A percentile compares a stretch with the other conserved stretches of the same genome.
Conservation (phyloP, 2,113 vertebrate genomes). For the Pachyramphus minor region DNA sequence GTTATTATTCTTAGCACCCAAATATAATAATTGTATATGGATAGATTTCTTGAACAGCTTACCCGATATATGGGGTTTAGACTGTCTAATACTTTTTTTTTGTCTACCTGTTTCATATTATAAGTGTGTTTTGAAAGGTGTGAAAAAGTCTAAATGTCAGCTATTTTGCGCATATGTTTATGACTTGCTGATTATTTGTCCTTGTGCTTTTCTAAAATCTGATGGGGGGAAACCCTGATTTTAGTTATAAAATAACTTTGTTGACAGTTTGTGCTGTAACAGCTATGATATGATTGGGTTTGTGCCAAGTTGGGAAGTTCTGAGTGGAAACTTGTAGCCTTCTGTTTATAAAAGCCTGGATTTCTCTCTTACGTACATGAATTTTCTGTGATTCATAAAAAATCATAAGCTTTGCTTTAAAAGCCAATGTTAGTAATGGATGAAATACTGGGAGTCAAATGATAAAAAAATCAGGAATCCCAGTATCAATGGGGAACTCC, state of each 20-base stretch:
- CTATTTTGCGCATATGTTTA: slow-evolving; percentile 2
- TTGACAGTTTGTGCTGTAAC: slow-evolving; percentile 53
- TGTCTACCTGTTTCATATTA: background rate
- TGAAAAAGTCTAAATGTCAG: background rate
- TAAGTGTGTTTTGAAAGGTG: background rate
- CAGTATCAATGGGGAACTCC: background rate
- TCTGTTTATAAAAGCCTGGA: slow-evolving; percentile 53
- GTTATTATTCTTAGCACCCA: background rate
- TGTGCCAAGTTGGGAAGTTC: slow-evolving; percentile 50
- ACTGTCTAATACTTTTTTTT: background rate
- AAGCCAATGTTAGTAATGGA: background rate
- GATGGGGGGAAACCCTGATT: slow-evolving; percentile 49
- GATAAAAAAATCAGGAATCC: background rate
- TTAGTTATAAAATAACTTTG: slow-evolving; percentile 58
- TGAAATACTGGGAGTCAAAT: background rate
- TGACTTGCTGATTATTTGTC: slow-evolving; percentile 31
- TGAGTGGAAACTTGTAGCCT: slow-evolving; percentile 61
- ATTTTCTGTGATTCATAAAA: slow-evolving; percentile 15
- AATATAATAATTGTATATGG: background rate
- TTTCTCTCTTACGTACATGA: background rate
- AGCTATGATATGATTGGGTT: slow-evolving; percentile 51
- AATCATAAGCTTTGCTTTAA: background rate
- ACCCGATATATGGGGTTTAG: background rate
- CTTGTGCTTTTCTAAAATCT: slow-evolving; percentile 20
- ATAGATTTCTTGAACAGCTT: background rate